phyloP scores from a whole-genome alignment of 2,113 vertebrate species.

The Phyllostomus hastatus region DNA sequence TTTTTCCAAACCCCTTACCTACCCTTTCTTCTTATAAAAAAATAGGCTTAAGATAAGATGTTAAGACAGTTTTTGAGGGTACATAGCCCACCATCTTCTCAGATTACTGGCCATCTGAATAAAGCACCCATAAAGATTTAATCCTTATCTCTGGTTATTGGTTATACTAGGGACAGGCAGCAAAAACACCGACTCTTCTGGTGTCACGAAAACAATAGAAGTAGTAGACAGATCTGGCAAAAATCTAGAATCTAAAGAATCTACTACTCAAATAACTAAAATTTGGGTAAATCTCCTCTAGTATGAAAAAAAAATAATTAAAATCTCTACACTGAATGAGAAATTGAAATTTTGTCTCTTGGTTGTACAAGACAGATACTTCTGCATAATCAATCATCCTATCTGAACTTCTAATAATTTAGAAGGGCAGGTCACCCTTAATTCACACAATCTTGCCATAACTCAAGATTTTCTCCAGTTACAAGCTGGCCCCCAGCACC shows the following conservation, averaged over 20 bases:
- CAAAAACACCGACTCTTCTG: no score
- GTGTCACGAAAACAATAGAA: background rate
- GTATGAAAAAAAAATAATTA: background rate
- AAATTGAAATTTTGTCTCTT: background rate
- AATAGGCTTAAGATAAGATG: no score
- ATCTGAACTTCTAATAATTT: background rate
- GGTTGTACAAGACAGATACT: background rate
- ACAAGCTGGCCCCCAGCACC: background rate
- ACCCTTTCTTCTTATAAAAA: no score
- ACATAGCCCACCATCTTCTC: no score
- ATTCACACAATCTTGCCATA: background rate
- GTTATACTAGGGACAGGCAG: no score
- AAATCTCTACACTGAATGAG: background rate
- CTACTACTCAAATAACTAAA: slow-evolving; percentile 5
- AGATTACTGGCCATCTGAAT: no score
- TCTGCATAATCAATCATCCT: background rate
- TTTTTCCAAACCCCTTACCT: no score
- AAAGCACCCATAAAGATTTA: no score
- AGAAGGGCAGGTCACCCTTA: background rate
- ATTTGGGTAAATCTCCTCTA: background rate
- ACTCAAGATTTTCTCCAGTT: background rate
- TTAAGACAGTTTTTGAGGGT: no score
- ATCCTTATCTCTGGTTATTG: no score
- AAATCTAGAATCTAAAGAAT: background rate
- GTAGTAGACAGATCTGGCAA: background rate